Conservation (phyloP, 2,888 invertebrate genomes). For the Toxonevra muliebris region DNA sequence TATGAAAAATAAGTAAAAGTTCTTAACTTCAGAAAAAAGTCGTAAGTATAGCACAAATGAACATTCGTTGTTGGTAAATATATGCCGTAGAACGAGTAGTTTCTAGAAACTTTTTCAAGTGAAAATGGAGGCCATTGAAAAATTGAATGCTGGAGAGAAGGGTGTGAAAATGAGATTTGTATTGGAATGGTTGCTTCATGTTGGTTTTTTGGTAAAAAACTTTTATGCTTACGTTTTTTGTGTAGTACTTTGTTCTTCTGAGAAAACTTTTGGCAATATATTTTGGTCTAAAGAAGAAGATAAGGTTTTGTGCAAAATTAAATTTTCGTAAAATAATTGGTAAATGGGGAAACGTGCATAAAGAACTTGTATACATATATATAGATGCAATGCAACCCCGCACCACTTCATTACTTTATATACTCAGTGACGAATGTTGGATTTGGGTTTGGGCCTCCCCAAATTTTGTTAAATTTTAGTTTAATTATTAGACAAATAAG, state of each 20-base stretch:
- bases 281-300: slow-evolving; percentile 17
- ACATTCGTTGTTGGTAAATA: too few species aligned
- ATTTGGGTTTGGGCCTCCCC: too few species aligned
- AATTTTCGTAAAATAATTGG: background rate
- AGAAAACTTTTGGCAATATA: slow-evolving; percentile 10
- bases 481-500: too few species aligned
- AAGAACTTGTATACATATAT: too few species aligned
- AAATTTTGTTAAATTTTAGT: too few species aligned
- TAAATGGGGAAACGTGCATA: background rate
- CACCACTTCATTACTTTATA: too few species aligned
- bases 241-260: background rate
- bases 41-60: background rate
- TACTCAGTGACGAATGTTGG: too few species aligned
- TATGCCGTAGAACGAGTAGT: background rate
- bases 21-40: slow-evolving; percentile 3
- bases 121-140: too few species aligned
- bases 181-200: background rate
- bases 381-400: too few species aligned
- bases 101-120: too few species aligned
- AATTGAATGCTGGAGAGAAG: too few species aligned
- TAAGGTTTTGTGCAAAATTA: slow-evolving; percentile 16
- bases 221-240: slow-evolving; percentile 15
- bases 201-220: slow-evolving; percentile 2
- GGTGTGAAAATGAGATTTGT: background rate
- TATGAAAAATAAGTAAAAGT: slow-evolving; percentile 4